phyloP scores from a whole-genome alignment of 2,113 vertebrate species.

The Cranoglanis bouderius region DNA sequence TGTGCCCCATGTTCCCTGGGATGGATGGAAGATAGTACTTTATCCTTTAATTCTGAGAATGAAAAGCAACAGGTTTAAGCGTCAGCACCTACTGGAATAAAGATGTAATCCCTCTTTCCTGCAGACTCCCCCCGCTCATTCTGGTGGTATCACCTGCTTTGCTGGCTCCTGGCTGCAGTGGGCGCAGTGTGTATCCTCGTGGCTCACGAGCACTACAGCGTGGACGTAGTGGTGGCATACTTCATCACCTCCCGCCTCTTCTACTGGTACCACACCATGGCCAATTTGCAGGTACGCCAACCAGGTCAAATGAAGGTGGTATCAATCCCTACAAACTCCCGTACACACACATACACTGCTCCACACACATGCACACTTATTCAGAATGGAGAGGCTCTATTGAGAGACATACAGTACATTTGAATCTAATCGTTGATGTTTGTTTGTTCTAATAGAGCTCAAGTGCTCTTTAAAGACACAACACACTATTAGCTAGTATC shows the following conservation, averaged over 20 bases:
- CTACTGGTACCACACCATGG: conserved; percentile 99
- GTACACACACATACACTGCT: not conserved
- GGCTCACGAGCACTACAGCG: conserved; percentile 93
- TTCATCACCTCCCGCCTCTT: conserved; percentile 94
- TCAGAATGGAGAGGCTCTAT: not conserved
- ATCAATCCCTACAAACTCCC: not conserved
- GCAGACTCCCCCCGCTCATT: conserved; percentile 93
- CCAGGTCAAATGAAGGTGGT: not conserved
- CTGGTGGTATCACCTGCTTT: conserved; percentile 96
- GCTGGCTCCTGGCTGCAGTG: conserved; percentile 91
- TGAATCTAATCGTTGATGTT: not conserved
- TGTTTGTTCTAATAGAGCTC: conserved; percentile 5
- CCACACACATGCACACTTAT: not conserved
- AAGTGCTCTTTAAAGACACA: not conserved
- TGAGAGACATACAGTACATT: too few relatives aligned
- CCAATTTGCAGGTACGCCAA: conserved; percentile 85
- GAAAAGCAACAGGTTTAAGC: not conserved
- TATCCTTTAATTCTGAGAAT: not conserved
- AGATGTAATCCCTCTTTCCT: conserved; percentile 17
- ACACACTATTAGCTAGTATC: not conserved
- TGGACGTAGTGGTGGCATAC: conserved; percentile 93
- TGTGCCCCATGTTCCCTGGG: too few relatives aligned
- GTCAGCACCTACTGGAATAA: not conserved
- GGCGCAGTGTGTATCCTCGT: conserved; percentile 92
- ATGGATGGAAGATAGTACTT: too few relatives aligned